phyloP scores from a whole-genome alignment of 2,113 vertebrate genomes.

The Pogonocichla stellata region DNA sequence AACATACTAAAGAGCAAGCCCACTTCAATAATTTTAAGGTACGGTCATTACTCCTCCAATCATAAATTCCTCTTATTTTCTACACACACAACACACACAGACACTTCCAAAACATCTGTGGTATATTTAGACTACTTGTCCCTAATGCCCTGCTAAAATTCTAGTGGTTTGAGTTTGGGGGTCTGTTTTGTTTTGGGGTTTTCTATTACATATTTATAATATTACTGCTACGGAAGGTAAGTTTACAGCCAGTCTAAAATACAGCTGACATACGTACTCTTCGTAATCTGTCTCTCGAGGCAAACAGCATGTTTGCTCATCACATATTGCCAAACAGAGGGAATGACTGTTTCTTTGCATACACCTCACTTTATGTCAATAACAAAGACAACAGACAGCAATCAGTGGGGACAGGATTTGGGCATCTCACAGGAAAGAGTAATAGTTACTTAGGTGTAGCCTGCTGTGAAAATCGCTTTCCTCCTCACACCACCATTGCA shows the following conservation, averaged over 20 bases:
- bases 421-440: neutral
- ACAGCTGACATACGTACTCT: neutral
- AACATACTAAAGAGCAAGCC: neutral
- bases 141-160: neutral
- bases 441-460: neutral
- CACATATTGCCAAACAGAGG: neutral
- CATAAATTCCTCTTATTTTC: neutral
- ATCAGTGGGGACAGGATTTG: neutral
- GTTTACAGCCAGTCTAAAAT: neutral
- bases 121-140: neutral
- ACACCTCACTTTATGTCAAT: neutral
- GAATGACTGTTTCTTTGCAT: neutral
- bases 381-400: neutral
- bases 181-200: neutral
- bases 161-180: neutral
- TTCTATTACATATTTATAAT: neutral
- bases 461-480: neutral
- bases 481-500: neutral
- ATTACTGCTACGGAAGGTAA: neutral
- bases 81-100: too few species aligned
- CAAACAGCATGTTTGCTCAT: neutral
- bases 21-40: neutral
- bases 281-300: neutral
- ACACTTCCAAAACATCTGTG: neutral
- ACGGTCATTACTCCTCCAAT: neutral